phyloP scores from a whole-genome alignment of 2,888 invertebrate species.

The Mellilla xanthometata region DNA sequence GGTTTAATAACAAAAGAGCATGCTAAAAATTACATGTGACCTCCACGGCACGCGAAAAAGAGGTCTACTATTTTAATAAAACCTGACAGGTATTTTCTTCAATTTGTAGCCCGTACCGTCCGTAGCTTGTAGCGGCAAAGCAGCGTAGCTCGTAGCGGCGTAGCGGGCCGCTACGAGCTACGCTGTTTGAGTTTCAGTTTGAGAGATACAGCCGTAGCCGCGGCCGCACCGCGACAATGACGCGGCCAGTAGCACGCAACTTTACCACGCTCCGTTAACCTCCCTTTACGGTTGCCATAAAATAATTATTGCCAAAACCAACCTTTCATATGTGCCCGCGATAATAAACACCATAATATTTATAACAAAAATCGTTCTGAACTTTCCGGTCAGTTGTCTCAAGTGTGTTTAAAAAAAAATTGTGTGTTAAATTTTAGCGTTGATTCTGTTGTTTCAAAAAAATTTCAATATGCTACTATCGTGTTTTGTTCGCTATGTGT shows the following conservation, averaged over 20 bases:
- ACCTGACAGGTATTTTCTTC: background rate
- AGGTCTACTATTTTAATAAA: no score
- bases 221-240: conserved; percentile 25
- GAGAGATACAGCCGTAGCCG: conserved; percentile 60
- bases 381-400: background rate
- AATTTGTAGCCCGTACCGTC: conserved; percentile 1
- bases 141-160: conserved; percentile 34
- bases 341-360: conserved; percentile 15
- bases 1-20: no score
- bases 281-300: conserved; percentile 62
- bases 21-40: no score
- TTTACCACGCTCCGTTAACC: conserved; percentile 60
- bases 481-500: conserved; percentile 44
- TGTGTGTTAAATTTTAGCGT: conserved; percentile 31
- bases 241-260: conserved; percentile 36
- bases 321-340: conserved; percentile 20
- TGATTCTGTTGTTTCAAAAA: conserved; percentile 24
- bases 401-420: background rate
- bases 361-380: conserved; percentile 3
- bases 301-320: conserved; percentile 38
- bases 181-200: conserved; percentile 31
- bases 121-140: background rate
- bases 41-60: no score
- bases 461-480: conserved; percentile 44
- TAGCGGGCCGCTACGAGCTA: no score